phyloP scores from a whole-genome alignment of 2,113 vertebrate genomes.

The Sinocyclocheilus anophthalmus region DNA sequence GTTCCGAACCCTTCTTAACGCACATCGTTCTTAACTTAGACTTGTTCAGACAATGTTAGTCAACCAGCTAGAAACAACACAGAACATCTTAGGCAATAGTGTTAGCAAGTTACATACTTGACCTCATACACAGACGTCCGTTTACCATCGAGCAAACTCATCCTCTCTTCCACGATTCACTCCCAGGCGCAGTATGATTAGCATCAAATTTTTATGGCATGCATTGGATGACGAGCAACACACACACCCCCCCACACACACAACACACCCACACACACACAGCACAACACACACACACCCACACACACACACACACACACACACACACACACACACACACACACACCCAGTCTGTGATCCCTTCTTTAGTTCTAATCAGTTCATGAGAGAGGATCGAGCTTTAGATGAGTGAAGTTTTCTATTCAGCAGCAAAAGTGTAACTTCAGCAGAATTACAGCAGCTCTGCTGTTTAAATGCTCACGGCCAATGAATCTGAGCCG shows the following conservation, averaged over 20 bases:
- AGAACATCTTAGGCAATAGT: not conserved
- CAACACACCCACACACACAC: not conserved
- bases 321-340: not conserved
- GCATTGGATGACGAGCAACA: conserved; percentile 6
- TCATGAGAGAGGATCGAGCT: not conserved
- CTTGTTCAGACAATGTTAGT: not conserved
- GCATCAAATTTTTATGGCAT: conserved; percentile 21
- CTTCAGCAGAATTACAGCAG: conserved; percentile 22
- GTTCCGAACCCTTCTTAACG: too few relatives aligned
- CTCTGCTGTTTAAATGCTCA: not conserved
- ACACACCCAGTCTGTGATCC: conserved; percentile 1
- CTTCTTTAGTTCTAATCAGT: conserved; percentile 2
- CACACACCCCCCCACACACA: not conserved
- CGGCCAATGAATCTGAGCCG: not conserved
- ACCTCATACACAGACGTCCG: not conserved
- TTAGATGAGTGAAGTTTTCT: conserved; percentile 1
- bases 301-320: too few relatives aligned
- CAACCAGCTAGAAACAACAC: not conserved
- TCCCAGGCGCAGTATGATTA: not conserved
- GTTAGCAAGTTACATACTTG: not conserved
- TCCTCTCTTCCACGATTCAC: not conserved
- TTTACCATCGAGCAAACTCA: not conserved
- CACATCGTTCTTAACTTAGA: too few relatives aligned
- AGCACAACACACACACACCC: too few relatives aligned
- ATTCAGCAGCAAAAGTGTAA: conserved; percentile 18